phyloP scores from a whole-genome alignment of 2,888 invertebrate genomes.

The Zonitis immaculata region DNA sequence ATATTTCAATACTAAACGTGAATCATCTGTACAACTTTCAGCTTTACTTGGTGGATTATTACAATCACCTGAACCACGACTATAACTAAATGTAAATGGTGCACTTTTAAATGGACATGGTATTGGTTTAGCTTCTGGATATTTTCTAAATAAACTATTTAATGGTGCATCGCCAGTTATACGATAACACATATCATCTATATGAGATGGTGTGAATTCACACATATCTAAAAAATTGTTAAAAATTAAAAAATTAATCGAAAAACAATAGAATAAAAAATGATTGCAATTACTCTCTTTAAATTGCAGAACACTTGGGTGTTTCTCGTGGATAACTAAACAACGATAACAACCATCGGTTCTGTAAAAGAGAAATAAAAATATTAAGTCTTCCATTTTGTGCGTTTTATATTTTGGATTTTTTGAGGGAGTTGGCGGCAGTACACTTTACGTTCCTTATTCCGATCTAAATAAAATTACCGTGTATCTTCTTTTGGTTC shows the following conservation, averaged over 20 bases:
- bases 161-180: slow-evolving; percentile 69
- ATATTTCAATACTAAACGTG: slow-evolving; percentile 71
- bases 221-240: slow-evolving; percentile 40
- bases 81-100: slow-evolving; percentile 78
- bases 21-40: slow-evolving; percentile 80
- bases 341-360: slow-evolving; percentile 66
- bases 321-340: slow-evolving; percentile 71
- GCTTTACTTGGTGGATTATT: slow-evolving; percentile 70
- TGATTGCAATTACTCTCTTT: slow-evolving; percentile 86
- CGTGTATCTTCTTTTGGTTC: too few species aligned
- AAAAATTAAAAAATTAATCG: neutral
- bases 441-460: too few species aligned
- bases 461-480: too few species aligned
- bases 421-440: too few species aligned
- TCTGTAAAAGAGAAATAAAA: slow-evolving; percentile 48
- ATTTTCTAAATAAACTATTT: slow-evolving; percentile 70
- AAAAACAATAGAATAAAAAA: slow-evolving; percentile 28
- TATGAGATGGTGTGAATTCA: slow-evolving; percentile 51
- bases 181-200: slow-evolving; percentile 61
- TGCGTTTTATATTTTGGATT: too few species aligned
- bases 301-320: slow-evolving; percentile 72
- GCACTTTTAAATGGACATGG: slow-evolving; percentile 75
- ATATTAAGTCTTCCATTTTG: too few species aligned
- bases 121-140: slow-evolving; percentile 60
- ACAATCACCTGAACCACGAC: slow-evolving; percentile 70